Evolutionary conservation across 2,797 vertebrate species (phyloP).

Genomic region (Vipera latastei): DNA sequence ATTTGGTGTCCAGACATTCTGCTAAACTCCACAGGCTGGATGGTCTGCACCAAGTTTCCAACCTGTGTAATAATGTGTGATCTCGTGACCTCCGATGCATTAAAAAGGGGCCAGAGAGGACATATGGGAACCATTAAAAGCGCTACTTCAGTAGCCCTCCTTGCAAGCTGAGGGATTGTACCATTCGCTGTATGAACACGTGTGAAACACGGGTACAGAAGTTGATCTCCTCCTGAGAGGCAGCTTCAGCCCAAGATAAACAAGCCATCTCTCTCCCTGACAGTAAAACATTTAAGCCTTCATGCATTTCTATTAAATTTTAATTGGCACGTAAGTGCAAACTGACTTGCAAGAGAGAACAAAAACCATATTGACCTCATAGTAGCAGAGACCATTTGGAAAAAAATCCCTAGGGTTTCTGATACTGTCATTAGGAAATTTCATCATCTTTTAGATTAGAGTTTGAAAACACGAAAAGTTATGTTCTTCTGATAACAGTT

Average conservation of each 20-base stretch:
- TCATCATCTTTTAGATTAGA: not conserved
- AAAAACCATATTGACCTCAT: not conserved
- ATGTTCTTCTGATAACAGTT: not conserved
- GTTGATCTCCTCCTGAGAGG: slow-evolving; percentile 18
- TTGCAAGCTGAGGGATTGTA: not conserved
- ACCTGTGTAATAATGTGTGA: too few species aligned
- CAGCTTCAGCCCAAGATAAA: slow-evolving; percentile 17
- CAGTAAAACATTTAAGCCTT: slow-evolving; percentile 60
- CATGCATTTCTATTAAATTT: slow-evolving; percentile 48
- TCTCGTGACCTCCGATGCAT: too few species aligned
- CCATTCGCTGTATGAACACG: not conserved
- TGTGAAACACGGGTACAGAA: not conserved
- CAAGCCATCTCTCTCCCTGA: slow-evolving; percentile 44
- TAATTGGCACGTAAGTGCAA: slow-evolving; percentile 48
- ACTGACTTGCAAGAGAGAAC: slow-evolving; percentile 38
- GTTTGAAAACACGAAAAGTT: not conserved
- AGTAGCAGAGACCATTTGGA: not conserved
- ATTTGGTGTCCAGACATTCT: not conserved
- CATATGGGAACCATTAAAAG: not conserved
- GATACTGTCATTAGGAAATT: not conserved
- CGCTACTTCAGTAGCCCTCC: not conserved
- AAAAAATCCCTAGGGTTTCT: not conserved
- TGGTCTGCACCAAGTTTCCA: not conserved
- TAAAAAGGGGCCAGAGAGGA: too few species aligned
- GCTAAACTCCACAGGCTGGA: not conserved